These are phyloP conservation scores for Pinna nobilis DNA, from an alignment of 1,140 invertebrate genomes.

Conservation along the genomic window DNA sequence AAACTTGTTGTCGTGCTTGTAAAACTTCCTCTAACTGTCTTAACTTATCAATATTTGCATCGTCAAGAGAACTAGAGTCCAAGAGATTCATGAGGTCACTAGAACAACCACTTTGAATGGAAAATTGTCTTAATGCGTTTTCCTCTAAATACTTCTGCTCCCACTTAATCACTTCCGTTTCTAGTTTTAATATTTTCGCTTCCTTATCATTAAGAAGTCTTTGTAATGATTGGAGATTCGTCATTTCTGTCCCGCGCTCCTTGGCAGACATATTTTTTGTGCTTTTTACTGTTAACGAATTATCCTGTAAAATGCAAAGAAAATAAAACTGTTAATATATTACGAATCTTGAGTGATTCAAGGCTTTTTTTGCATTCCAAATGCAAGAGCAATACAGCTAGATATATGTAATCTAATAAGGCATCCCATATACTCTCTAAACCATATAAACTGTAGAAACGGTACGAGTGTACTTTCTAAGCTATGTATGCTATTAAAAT, in stretches of 20 bases:
- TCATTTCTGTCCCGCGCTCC: constrained; percentile 39
- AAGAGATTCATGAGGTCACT: constrained; percentile 3
- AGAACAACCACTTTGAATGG: constrained; percentile 41
- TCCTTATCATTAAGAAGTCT: constrained; percentile 59
- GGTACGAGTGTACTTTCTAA: no score
- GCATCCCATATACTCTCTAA: no score
- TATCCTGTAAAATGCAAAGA: no score
- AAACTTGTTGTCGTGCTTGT: constrained; percentile 85
- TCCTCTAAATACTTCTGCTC: constrained; percentile 92
- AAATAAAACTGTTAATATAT: not conserved
- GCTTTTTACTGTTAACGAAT: no score
- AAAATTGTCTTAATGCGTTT: constrained; percentile 84
- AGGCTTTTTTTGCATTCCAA: no score
- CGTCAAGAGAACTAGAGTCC: constrained; percentile 77
- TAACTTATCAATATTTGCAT: constrained; percentile 89
- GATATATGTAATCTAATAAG: no score
- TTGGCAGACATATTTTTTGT: no score
- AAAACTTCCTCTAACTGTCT: constrained; percentile 86
- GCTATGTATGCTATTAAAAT: no score
- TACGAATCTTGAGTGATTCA: no score
- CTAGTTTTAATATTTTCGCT: constrained; percentile 59
- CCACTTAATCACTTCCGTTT: constrained; percentile 77
- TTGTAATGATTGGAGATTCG: constrained; percentile 47
- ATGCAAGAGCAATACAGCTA: no score
- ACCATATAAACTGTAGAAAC: no score